Conservation (phyloP, 2,797 vertebrate species). For the Alauda arvensis region DNA sequence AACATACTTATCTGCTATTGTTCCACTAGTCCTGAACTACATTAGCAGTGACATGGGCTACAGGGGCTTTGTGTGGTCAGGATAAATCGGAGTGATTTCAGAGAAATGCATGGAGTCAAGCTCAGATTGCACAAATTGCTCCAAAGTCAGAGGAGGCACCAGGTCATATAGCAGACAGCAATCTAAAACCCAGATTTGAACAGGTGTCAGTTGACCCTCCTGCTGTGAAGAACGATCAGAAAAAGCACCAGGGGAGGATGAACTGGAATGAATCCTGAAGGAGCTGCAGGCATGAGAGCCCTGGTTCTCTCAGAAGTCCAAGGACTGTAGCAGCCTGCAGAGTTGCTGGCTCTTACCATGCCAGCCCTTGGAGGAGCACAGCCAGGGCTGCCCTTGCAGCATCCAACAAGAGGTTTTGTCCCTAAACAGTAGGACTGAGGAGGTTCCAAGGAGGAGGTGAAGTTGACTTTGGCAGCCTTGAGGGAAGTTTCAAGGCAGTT, state of each 20-base stretch:
- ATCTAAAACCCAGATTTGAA: slow-evolving; percentile 36
- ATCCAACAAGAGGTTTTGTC: not conserved
- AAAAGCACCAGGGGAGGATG: not conserved
- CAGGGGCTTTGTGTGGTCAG: not conserved
- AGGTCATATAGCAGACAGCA: slow-evolving; percentile 3
- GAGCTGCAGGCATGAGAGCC: not conserved
- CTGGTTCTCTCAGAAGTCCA: not conserved
- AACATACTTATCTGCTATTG: not conserved
- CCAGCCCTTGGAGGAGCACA: not conserved
- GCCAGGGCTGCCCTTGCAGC: not conserved
- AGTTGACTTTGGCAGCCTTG: not conserved
- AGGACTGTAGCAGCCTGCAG: not conserved
- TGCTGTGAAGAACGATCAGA: not conserved
- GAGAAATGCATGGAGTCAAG: not conserved
- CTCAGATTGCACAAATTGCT: slow-evolving; percentile 15
- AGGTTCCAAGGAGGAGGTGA: not conserved
- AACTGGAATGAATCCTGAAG: accelerated
- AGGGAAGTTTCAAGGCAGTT: slow-evolving; percentile 9
- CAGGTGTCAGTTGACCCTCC: slow-evolving; percentile 22
- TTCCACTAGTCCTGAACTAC: not conserved
- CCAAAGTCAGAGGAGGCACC: slow-evolving; percentile 23
- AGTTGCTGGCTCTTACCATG: not conserved
- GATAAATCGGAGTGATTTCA: not conserved
- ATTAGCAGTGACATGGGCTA: not conserved
- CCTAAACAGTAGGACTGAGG: not conserved